Evolutionary conservation across 1,140 invertebrate genomes (phyloP), one percentile per base, ranked within the genome.

Genomic region (Carcinoscorpius rotundicauda): DNA sequence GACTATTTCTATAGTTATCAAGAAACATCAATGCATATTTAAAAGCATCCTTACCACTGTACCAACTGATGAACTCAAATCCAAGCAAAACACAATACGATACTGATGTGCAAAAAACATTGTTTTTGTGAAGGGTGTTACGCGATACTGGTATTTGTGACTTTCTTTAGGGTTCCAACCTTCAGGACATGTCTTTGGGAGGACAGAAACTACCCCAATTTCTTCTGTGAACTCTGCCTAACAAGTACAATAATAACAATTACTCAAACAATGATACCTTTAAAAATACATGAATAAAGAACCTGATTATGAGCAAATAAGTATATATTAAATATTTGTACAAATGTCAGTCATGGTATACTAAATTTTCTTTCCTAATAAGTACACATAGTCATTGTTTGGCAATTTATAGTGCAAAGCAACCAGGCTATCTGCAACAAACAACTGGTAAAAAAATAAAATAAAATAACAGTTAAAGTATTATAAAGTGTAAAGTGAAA

Each of bases 31-130:
- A 29, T 29, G 29, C 29, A 29, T 29, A 29, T 29, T 29, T 29
- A 29, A 29, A 29, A 29, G 2, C 29, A 52, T 49, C 70, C 78
- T 72, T 76, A 84, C 86, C 60, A 89, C 84, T 71, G 85, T 82
- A 51, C 86, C 83, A 65, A 86, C 79, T 4, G 88, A 91, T 29
- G 88, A 87, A 77, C 87, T 90, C 67, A 91, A 80, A 76, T 92
- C 89, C 61, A 92, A 77, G 72, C 87, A 86, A 76, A 87, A 88
- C 49, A 86, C 86, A 67, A 89, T 81, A 65, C 84, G 76, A 73
- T 89, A 88, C 64, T 81, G 81, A 52, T 75, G 76, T 1, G 82
- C 77, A 5, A 84, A 73, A 72, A 82, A 82, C 52, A 76, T 80
- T 6, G 83, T 75, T 49, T 72, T 73, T 29, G 81, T 82, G 11